phyloP scores from a whole-genome alignment of 1,140 invertebrate species.

The Orchesella cincta region DNA sequence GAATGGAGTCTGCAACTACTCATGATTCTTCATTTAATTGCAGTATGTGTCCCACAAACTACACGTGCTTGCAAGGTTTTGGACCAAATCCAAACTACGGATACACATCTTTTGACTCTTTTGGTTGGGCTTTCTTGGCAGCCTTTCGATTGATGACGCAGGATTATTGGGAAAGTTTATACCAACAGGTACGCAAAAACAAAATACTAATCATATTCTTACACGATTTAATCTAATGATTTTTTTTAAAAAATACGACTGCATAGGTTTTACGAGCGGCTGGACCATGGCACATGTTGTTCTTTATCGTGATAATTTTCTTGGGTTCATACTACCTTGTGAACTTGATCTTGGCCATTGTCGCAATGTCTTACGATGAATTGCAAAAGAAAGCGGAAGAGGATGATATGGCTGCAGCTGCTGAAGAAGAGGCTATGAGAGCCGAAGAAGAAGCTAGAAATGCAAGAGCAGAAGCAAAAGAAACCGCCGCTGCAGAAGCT shows the following conservation, averaged over 20 bases:
- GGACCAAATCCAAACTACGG: slow-evolving; percentile 63
- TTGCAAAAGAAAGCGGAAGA: slow-evolving; percentile 97
- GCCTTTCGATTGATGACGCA: slow-evolving; percentile 86
- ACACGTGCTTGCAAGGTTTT: slow-evolving; percentile 59
- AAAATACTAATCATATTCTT: background rate
- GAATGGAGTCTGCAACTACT: background rate
- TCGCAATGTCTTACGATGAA: slow-evolving; percentile 98
- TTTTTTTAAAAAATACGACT: slow-evolving; percentile 42
- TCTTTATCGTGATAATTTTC: slow-evolving; percentile 98
- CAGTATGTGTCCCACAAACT: slow-evolving; percentile 58
- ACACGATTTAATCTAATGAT: background rate
- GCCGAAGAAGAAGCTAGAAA: slow-evolving; percentile 79
- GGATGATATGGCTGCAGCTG: slow-evolving; percentile 75
- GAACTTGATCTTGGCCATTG: slow-evolving; percentile 98
- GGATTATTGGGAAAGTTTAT: slow-evolving; percentile 98
- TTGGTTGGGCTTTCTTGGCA: slow-evolving; percentile 63
- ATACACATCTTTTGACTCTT: slow-evolving; percentile 65
- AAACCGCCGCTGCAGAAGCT: slow-evolving; percentile 59
- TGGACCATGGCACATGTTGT: slow-evolving; percentile 94
- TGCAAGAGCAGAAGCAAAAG: slow-evolving; percentile 61
- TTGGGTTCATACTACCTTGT: slow-evolving; percentile 97
- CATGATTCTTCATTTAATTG: too few species aligned
- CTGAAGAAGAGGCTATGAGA: slow-evolving; percentile 86
- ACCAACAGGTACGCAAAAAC: slow-evolving; percentile 75
- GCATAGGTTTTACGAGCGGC: slow-evolving; percentile 84